Evolutionary conservation across 2,113 vertebrate genomes (phyloP).

Genomic region (Myiagra hebetior): DNA sequence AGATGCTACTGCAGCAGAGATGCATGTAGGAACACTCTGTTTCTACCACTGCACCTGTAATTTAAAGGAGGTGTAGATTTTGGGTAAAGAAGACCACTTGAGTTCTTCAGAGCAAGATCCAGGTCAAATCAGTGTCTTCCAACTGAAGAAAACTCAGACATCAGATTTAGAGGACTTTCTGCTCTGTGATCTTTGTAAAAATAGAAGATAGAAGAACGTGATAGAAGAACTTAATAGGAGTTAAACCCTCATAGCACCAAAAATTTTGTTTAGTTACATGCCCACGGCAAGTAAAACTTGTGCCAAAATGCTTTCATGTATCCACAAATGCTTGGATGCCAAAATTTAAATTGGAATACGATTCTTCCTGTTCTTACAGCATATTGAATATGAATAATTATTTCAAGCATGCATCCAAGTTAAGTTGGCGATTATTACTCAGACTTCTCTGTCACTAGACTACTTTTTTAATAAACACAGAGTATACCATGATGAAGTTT

Average conservation of each 20-base stretch:
- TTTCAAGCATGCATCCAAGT: background rate
- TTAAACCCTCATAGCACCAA: background rate
- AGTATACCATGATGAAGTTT: background rate
- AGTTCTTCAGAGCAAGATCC: background rate
- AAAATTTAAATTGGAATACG: slow-evolving; percentile 28
- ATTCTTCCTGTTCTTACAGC: background rate
- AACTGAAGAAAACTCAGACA: background rate
- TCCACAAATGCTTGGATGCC: background rate
- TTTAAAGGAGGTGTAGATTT: background rate
- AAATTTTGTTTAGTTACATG: background rate
- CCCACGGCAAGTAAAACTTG: background rate
- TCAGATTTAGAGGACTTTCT: background rate
- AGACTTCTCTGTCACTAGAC: background rate
- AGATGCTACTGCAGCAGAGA: background rate
- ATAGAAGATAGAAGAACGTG: background rate
- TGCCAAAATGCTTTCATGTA: slow-evolving; percentile 37
- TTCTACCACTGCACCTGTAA: background rate
- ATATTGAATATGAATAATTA: slow-evolving; percentile 29
- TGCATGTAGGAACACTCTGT: background rate
- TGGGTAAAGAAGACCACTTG: background rate
- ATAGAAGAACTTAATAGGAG: background rate
- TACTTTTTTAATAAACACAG: background rate
- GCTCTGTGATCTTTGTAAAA: background rate
- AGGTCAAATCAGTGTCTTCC: slow-evolving; percentile 15
- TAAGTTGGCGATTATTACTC: background rate